These are phyloP conservation scores for Heteropelma amictum DNA, from an alignment of 2,888 invertebrate genomes.

Conservation along the genomic window DNA sequence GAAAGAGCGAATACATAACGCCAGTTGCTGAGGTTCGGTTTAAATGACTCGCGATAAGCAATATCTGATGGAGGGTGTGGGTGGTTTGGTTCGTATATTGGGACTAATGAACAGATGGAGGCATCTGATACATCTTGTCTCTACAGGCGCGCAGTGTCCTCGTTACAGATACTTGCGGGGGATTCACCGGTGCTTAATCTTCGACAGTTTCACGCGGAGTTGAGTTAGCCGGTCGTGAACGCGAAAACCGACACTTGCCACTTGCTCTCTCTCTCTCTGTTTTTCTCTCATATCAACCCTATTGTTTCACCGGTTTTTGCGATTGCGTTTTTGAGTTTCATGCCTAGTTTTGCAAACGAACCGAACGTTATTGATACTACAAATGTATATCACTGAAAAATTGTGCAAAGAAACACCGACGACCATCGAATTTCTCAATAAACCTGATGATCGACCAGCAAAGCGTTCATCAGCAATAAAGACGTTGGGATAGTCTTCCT, in stretches of 20 bases:
- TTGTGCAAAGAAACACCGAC: not conserved
- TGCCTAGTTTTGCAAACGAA: no score
- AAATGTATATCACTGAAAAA: no score
- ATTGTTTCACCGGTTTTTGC: slow-evolving; percentile 2
- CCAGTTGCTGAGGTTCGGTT: slow-evolving; percentile 31
- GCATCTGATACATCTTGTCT: slow-evolving; percentile 62
- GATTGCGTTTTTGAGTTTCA: no score
- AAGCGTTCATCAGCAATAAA: slow-evolving; percentile 12
- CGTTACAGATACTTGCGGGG: slow-evolving; percentile 55
- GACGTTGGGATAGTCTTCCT: slow-evolving; percentile 11
- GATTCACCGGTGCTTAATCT: slow-evolving; percentile 7
- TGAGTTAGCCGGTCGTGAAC: slow-evolving; percentile 29
- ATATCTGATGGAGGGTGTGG: slow-evolving; percentile 68
- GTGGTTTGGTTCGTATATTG: slow-evolving; percentile 70
- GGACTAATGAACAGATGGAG: slow-evolving; percentile 73
- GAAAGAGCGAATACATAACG: not conserved
- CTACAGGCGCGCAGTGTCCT: slow-evolving; percentile 56
- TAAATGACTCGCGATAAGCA: slow-evolving; percentile 54
- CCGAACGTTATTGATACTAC: no score
- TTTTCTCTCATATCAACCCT: slow-evolving; percentile 6
- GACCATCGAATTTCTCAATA: not conserved
- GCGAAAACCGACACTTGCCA: slow-evolving; percentile 3
- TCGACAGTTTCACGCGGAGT: slow-evolving; percentile 19
- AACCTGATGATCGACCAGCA: not conserved
- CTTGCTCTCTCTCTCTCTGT: no score